Evolutionary conservation across 37 sponge, comb jelly and placozoan species (phyloP).

Genomic region (Chondrosia reniformis): DNA sequence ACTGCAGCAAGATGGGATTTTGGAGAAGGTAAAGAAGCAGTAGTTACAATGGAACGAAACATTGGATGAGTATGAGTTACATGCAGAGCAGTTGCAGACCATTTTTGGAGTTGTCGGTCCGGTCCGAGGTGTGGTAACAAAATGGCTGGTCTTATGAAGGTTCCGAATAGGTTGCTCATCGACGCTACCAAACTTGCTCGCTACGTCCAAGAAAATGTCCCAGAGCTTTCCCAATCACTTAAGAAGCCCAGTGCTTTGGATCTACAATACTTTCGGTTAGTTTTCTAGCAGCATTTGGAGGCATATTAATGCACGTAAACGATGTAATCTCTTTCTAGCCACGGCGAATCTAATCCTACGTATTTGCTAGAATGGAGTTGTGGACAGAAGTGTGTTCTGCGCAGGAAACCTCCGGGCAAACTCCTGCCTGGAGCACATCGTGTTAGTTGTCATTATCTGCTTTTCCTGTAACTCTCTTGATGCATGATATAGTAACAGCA

Average conservation of each 20-base stretch:
- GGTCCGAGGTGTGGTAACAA: too few relatives aligned
- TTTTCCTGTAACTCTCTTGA: background rate
- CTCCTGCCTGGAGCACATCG: conserved; percentile 74
- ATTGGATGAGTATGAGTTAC: background rate
- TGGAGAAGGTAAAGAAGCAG: too few relatives aligned
- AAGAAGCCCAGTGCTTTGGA: too few relatives aligned
- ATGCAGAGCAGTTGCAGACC: too few relatives aligned
- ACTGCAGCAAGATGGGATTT: too few relatives aligned
- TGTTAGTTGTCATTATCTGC: conserved; percentile 28
- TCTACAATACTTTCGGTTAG: too few relatives aligned
- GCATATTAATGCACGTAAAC: too few relatives aligned
- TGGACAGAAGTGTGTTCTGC: conserved; percentile 54
- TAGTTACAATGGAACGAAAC: background rate
- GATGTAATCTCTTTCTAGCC: conserved; percentile 33
- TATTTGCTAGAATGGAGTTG: conserved; percentile 48
- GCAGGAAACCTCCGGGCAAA: conserved; percentile 67
- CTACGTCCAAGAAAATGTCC: conserved; percentile 3
- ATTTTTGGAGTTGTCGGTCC: too few relatives aligned
- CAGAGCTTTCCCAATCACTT: background rate
- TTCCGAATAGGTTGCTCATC: background rate
- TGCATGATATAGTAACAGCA: background rate
- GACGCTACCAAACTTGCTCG: conserved; percentile 2
- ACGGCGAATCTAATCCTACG: conserved; percentile 86
- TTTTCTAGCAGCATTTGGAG: too few relatives aligned
- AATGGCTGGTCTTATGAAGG: conserved; percentile 10